Evolutionary conservation across 30 jellyfish, hydroid and myxozoan genomes (phyloP), one percentile per base, ranked within the genome.

Genomic region (Mastigias papua): DNA sequence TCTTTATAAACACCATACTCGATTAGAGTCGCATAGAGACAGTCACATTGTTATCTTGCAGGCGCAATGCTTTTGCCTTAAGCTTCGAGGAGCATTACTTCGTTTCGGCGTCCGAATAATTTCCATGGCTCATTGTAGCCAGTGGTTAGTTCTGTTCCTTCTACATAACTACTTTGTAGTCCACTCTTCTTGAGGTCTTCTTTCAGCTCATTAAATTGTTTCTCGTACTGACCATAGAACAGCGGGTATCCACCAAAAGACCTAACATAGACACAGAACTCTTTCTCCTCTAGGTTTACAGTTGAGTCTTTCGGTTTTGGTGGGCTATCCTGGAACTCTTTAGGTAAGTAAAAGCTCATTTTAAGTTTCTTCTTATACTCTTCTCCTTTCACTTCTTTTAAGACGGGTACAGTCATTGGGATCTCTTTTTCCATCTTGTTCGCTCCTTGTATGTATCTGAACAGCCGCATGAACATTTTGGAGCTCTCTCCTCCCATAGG

Each of bases 71-170:
- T 42, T 42, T 42, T 42, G 54, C 13, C 54, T 65, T 23, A 65
- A 32, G 16, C 31, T 25, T 65, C 20, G 22, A 65, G 34, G 1
- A 65, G 76, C 76, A 65, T 65, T 19, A 65, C 76, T n/a, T 65
- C 76, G 34, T 65, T 65, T 32, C 37, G 31, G 49, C 76, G 76
- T 13, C 37, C 76, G 25, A 21, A 26, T 7, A 65, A 2, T 17
- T 23, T 34, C 76, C 76, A 65, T 19, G 76, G 76, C 37, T 17
- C 50, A 65, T 65, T 20, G 37, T 65, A 65, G 22, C 76, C 76
- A 21, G 76, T 34, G 19, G 2, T 19, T 10, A 26, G 16, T 8
- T 3, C 9, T 5, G 31, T 19, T 22, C 32, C 34, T 7, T 70
- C 31, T 29, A 25, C 46, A 50, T 2, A 34, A 8, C 60, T 26